phyloP scores from a whole-genome alignment of 2,113 vertebrate genomes.

The Cynopterus brachyotis region DNA sequence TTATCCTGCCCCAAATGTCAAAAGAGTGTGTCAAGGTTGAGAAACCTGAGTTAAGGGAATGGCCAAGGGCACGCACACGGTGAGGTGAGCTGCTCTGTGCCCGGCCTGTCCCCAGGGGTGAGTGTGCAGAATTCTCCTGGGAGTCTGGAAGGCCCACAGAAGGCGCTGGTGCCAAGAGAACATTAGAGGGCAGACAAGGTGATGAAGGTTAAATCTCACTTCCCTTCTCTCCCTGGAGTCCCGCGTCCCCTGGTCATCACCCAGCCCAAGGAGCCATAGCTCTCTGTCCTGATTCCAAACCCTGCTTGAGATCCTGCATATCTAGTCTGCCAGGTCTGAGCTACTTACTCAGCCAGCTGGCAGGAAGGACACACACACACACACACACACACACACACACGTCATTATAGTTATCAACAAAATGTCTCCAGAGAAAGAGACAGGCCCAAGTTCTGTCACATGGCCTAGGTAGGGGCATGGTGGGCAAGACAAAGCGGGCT shows the following conservation, averaged over 20 bases:
- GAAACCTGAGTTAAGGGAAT: not conserved
- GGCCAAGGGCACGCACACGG: not conserved
- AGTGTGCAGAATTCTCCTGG: not conserved
- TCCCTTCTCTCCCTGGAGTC: not conserved
- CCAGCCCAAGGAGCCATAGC: not conserved
- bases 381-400: fast-evolving
- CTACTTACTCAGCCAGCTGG: not conserved
- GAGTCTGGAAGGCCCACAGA: not conserved
- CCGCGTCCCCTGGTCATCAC: fast-evolving
- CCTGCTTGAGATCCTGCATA: not conserved
- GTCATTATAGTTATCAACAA: not conserved
- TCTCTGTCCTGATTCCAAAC: not conserved
- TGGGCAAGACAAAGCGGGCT: not conserved
- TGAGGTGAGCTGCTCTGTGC: not conserved
- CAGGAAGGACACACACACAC: not conserved
- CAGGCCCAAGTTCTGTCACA: not conserved
- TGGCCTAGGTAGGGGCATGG: not conserved
- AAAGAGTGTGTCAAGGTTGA: not conserved
- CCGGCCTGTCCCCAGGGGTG: not conserved
- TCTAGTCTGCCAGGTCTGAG: not conserved
- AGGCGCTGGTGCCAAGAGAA: not conserved
- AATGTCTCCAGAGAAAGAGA: not conserved
- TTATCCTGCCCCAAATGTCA: not conserved
- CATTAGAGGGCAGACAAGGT: not conserved
- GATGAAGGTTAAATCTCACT: too few relatives aligned